Conservation (phyloP, 1,140 invertebrate species). For the Formica selysi region DNA sequence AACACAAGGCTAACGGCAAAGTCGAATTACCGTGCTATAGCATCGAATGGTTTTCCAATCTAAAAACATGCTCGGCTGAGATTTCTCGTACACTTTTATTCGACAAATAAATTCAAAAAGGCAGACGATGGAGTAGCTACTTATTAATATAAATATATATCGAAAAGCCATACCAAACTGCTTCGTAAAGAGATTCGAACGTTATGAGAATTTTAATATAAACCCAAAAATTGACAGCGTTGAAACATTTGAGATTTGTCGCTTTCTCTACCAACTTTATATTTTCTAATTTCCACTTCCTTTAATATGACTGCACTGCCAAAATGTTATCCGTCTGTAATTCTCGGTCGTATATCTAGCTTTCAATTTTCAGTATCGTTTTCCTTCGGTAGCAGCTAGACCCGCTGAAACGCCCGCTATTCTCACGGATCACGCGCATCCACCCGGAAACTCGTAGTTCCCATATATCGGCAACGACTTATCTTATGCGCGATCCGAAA, state of each 20-base stretch:
- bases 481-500: slow-evolving; percentile 48
- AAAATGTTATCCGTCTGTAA: slow-evolving; percentile 14
- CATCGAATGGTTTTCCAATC: slow-evolving; percentile 73
- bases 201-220: background rate
- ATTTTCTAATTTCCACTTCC: background rate
- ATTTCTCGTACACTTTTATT: slow-evolving; percentile 71
- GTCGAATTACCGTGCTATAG: slow-evolving; percentile 70
- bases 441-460: slow-evolving; percentile 49
- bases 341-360: slow-evolving; percentile 8
- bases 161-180: background rate
- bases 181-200: background rate
- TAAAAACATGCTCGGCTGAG: slow-evolving; percentile 40
- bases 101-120: slow-evolving; percentile 72
- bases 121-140: slow-evolving; percentile 11
- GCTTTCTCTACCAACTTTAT: background rate
- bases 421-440: slow-evolving; percentile 33
- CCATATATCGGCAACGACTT: slow-evolving; percentile 54
- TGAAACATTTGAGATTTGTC: background rate
- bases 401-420: slow-evolving; percentile 28
- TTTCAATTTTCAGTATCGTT: slow-evolving; percentile 53
- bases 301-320: background rate
- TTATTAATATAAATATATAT: background rate
- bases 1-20: slow-evolving; percentile 65
- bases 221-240: background rate
- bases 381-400: slow-evolving; percentile 30